These are phyloP conservation scores for Coptotermes formosanus DNA, from an alignment of 1,140 invertebrate species.

Conservation along the genomic window DNA sequence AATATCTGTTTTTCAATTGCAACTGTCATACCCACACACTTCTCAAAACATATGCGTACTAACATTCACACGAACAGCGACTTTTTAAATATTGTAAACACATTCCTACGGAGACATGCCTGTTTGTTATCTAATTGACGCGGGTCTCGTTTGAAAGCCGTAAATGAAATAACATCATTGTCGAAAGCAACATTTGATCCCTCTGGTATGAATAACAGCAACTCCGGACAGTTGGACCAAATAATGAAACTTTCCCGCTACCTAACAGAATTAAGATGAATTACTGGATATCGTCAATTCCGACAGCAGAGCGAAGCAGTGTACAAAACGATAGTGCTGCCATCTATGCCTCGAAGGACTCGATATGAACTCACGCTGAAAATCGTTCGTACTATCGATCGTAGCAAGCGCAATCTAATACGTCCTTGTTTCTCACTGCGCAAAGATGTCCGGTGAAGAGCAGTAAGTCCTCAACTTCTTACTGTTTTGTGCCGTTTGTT, in stretches of 20 bases:
- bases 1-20: background rate
- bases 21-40: background rate
- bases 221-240: no score
- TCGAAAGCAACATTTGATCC: background rate
- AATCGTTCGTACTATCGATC: background rate
- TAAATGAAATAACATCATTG: background rate
- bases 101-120: background rate
- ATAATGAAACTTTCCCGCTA: no score
- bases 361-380: background rate
- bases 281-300: no score
- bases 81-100: background rate
- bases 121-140: background rate
- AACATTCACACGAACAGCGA: background rate
- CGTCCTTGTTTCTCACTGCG: slow-evolving; percentile 17
- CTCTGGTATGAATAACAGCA: background rate
- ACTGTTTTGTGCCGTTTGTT: background rate
- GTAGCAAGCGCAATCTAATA: slow-evolving; percentile 11
- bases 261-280: no score
- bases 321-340: background rate
- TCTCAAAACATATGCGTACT: background rate
- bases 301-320: background rate
- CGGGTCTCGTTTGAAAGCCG: background rate
- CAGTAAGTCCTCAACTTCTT: slow-evolving; percentile 27
- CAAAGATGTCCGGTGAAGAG: slow-evolving; percentile 34
- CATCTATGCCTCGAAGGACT: background rate